Evolutionary conservation across 2,113 vertebrate species (phyloP), one percentile per base, ranked within the genome.

Genomic region (Mola mola): DNA sequence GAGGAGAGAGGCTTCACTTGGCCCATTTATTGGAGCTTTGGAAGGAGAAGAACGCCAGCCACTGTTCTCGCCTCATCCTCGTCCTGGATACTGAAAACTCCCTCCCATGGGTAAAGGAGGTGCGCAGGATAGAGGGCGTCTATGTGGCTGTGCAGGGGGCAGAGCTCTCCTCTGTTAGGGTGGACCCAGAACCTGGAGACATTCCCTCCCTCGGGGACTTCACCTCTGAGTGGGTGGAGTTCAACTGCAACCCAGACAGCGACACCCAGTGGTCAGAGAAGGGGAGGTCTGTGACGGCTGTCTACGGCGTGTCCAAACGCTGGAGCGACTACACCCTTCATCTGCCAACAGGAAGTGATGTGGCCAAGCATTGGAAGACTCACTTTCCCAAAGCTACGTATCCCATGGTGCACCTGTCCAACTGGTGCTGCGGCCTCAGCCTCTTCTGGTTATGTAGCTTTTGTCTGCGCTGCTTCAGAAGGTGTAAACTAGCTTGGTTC

Each of bases 251-350:
- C 82, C 88, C 93, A 0, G 83, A 91, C 29, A 91, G 90, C 22
- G 86, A 67, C 75, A 91, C 94, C 81, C 94, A 90, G 84, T 98
- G 95, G 96, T 90, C 92, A 0, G 95, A 95, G 8, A 94, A 90
- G 70, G 94, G 94, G 0, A 85, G 94, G 40, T 70, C 77, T 0
- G 83, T 98, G 49, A 90, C 50, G 12, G 96, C 96, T 0, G 0
- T 71, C 1, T 99, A 99, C 0, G 93, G 94, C 0, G 94, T 98
- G 20, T 98, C 96, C 0, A 96, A 96, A 59, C 92, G 64, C 64
- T 99, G 97, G 97, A 96, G 95, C 6, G 96, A 99, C 92, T 99
- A 99, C 85, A 92, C 92, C 1, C 90, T 99, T 36, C 97, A 98
- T 65, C 81, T 98, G 81, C 97, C 97, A 24, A 96, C 96, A 0